Evolutionary conservation across 1,140 invertebrate species (phyloP).

Genomic region (Eumaeus atala): DNA sequence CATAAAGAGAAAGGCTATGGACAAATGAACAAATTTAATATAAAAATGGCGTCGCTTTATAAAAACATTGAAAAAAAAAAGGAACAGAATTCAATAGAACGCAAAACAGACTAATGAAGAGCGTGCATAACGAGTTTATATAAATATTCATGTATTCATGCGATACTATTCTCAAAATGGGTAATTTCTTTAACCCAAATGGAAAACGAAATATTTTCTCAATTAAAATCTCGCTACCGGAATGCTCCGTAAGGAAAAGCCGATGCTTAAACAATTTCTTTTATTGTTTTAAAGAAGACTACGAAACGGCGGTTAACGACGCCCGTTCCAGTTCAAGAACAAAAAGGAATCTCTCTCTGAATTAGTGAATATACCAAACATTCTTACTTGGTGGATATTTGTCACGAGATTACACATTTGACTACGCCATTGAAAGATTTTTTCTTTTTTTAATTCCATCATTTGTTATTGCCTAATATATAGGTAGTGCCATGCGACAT

Average conservation of each 20-base stretch:
- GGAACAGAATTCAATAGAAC: conserved; percentile 5
- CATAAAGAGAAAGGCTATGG: too few species aligned
- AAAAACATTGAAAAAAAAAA: conserved; percentile 6
- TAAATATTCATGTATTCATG: conserved; percentile 27
- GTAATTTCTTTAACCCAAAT: conserved; percentile 22
- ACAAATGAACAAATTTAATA: too few species aligned
- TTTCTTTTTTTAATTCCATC: too few species aligned
- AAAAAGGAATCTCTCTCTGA: conserved; percentile 18
- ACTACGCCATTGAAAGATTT: too few species aligned
- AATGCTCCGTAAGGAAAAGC: conserved; percentile 21
- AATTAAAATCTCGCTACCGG: conserved; percentile 23
- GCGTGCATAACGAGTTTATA: conserved; percentile 20
- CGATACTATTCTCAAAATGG: conserved; percentile 19
- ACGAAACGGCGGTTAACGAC: conserved; percentile 22
- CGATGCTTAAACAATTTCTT: conserved; percentile 21
- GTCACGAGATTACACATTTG: not conserved
- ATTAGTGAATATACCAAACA: conserved; percentile 16
- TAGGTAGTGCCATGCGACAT: too few species aligned
- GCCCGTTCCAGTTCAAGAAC: conserved; percentile 8
- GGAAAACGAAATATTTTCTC: conserved; percentile 24
- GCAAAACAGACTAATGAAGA: conserved; percentile 22
- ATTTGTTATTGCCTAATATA: too few species aligned
- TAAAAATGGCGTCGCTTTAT: too few species aligned
- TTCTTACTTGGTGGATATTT: conserved; percentile 16
- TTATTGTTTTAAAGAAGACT: conserved; percentile 27